A percentile compares a stretch with the other conserved stretches of the same genome.
Conservation (phyloP, 2,797 vertebrate genomes). For the Cirrhinus molitorella region DNA sequence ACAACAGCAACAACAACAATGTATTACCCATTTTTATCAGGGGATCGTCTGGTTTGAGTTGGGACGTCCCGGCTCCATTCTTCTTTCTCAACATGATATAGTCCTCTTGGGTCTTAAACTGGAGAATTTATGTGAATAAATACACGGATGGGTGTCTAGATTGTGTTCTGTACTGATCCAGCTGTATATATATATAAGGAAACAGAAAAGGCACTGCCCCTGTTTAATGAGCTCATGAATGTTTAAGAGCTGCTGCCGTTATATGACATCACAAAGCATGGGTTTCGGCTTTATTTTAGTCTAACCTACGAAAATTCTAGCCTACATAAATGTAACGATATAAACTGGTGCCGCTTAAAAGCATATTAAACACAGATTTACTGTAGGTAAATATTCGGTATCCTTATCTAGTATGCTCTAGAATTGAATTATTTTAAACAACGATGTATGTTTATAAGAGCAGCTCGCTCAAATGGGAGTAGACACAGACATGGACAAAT, state of each 20-base stretch:
- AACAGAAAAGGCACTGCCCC: constrained; percentile 24
- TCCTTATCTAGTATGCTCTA: not conserved
- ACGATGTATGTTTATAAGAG: not conserved
- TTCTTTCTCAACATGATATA: constrained; percentile 50
- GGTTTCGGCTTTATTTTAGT: not conserved
- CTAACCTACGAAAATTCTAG: not conserved
- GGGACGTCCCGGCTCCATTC: constrained; percentile 70
- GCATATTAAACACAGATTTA: not conserved
- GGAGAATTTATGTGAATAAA: constrained; percentile 5
- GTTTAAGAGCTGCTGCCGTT: constrained; percentile 9
- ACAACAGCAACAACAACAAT: not conserved
- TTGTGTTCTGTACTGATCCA: not conserved
- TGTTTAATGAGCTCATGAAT: constrained; percentile 36
- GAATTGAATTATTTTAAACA: not conserved
- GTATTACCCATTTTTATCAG: constrained; percentile 77
- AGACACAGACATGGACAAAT: not conserved
- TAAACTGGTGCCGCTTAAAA: not conserved
- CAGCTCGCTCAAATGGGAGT: not conserved
- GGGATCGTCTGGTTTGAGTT: constrained; percentile 71
- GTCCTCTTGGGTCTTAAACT: not conserved
- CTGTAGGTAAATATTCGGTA: not conserved
- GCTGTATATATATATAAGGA: not conserved
- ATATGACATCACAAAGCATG: not conserved
- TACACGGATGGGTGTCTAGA: not conserved
- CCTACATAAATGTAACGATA: not conserved